A percentile compares a stretch with the other conserved stretches of the same genome.
These are phyloP conservation scores for Stichodactyla mertensii DNA, from an alignment of 64 coral and sea anemone species.

Conservation along the genomic window DNA sequence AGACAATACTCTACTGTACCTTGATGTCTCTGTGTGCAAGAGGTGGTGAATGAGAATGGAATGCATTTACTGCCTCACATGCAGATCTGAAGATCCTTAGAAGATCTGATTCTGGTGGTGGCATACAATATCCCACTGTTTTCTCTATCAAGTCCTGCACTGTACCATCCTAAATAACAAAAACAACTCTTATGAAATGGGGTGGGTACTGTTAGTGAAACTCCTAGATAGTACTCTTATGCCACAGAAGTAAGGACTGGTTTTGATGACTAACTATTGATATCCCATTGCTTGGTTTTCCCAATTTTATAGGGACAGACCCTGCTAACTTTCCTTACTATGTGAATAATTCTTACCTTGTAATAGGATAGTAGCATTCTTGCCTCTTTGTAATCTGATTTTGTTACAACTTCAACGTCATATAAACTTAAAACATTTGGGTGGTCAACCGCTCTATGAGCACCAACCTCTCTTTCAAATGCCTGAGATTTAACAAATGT, in stretches of 20 bases:
- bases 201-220: background rate
- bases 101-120: slow-evolving; percentile 77
- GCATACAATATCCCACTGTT: slow-evolving; percentile 17
- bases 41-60: slow-evolving; percentile 73
- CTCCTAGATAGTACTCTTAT: background rate
- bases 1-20: slow-evolving; percentile 19
- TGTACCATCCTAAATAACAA: slow-evolving; percentile 67
- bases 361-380: slow-evolving; percentile 94
- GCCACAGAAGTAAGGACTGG: too few relatives aligned
- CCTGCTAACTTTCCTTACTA: background rate
- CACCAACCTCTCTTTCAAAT: slow-evolving; percentile 88
- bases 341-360: slow-evolving; percentile 54
- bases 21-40: slow-evolving; percentile 97
- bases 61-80: slow-evolving; percentile 86
- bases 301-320: too few relatives aligned
- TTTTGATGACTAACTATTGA: too few relatives aligned
- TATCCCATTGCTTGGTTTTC: too few relatives aligned
- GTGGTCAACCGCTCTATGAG: slow-evolving; percentile 81
- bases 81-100: slow-evolving; percentile 88
- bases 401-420: slow-evolving; percentile 77
- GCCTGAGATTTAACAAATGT: slow-evolving; percentile 42
- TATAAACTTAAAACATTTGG: slow-evolving; percentile 70
- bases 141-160: slow-evolving; percentile 93
- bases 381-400: slow-evolving; percentile 85
- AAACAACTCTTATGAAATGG: background rate